A percentile compares a stretch with the other conserved stretches of the same genome.
phyloP scores from a whole-genome alignment of 2,888 invertebrate species.

The Zaprionus lineosus region DNA sequence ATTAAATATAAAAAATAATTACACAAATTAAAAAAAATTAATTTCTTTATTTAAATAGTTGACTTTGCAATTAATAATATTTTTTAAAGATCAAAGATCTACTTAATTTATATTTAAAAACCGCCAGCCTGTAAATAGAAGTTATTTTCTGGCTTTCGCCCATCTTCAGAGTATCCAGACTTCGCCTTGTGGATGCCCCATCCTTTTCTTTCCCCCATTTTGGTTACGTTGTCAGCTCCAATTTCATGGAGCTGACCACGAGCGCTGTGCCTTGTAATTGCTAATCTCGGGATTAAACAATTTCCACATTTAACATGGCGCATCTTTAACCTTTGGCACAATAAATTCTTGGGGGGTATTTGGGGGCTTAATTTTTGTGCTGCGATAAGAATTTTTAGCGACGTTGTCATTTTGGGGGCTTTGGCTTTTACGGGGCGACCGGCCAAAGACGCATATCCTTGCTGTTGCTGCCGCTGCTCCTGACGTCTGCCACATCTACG shows the following conservation, averaged over 20 bases:
- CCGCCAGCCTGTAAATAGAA: no score
- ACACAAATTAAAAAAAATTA: no score
- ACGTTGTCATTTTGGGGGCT: constrained; percentile 71
- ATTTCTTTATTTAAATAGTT: no score
- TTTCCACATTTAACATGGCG: constrained; percentile 78
- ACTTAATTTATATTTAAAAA: no score
- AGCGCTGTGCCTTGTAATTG: constrained; percentile 66
- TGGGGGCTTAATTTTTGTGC: constrained; percentile 47
- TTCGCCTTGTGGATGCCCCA: neutral
- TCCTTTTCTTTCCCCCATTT: constrained; percentile 17
- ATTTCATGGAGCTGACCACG: constrained; percentile 76
- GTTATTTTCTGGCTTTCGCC: no score
- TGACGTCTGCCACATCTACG: no score
- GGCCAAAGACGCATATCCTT: constrained; percentile 72
- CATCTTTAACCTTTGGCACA: constrained; percentile 73
- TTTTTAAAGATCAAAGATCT: no score
- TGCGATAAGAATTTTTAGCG: constrained; percentile 75
- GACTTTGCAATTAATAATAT: no score
- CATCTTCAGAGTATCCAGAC: constrained; percentile 12
- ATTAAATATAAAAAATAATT: no score
- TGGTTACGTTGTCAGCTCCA: constrained; percentile 54
- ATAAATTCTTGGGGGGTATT: constrained; percentile 56
- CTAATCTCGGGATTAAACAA: constrained; percentile 71
- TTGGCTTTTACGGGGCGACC: constrained; percentile 73
- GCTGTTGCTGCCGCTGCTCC: constrained; percentile 10